Percentiles rank a stretch among this genome's conserved stretches.
Conservation (phyloP, 2,113 vertebrate genomes). For the Tyto alba region DNA sequence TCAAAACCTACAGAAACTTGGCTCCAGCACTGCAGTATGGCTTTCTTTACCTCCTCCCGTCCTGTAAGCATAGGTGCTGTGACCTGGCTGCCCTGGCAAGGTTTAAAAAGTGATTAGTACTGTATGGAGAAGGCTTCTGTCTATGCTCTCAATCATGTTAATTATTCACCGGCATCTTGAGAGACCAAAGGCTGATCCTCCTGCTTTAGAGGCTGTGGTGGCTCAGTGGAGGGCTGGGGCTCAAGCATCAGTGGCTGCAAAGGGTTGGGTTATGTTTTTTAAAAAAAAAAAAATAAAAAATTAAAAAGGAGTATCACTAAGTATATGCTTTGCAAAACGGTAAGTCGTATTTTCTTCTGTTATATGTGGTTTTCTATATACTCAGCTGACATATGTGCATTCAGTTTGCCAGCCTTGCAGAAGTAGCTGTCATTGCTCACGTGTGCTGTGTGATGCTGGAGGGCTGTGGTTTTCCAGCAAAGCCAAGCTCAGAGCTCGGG, state of each 20-base stretch:
- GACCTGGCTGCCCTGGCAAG: background rate
- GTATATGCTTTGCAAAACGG: background rate
- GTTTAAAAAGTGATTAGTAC: background rate
- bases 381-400: too few species aligned
- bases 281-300: background rate
- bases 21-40: background rate
- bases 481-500: background rate
- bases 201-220: background rate
- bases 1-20: background rate
- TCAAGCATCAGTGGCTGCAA: background rate
- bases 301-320: background rate
- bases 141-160: background rate
- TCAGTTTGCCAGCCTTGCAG: background rate
- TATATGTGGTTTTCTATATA: background rate
- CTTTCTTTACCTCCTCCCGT: background rate
- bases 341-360: background rate
- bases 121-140: background rate
- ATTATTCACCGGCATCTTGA: background rate
- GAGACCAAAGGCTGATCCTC: background rate
- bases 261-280: background rate
- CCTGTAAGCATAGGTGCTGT: background rate
- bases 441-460: background rate
- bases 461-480: background rate
- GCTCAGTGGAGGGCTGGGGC: background rate
- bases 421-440: background rate